phyloP scores from a whole-genome alignment of 2,113 vertebrate species.

The Triplophysa dalaica region DNA sequence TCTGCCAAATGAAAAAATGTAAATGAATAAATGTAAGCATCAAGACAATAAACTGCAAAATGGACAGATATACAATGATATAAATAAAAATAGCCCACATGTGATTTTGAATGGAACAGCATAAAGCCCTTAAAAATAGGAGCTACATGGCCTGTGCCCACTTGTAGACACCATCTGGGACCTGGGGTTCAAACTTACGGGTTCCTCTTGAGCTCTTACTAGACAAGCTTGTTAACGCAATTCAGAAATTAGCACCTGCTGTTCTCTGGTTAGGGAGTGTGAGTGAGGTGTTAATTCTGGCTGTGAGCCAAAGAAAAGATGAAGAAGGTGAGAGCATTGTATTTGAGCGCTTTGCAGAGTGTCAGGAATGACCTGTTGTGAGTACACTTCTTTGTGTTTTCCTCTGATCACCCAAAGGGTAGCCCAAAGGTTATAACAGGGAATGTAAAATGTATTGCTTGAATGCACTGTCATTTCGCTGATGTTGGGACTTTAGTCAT shows the following conservation, averaged over 20 bases:
- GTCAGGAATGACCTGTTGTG: not conserved
- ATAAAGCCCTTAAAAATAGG: not conserved
- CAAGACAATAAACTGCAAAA: not conserved
- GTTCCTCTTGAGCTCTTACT: conserved; percentile 22
- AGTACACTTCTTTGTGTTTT: not conserved
- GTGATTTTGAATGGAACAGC: not conserved
- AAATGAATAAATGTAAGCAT: conserved; percentile 22
- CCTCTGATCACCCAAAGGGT: not conserved
- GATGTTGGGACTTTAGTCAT: no score
- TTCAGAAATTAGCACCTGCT: conserved; percentile 37
- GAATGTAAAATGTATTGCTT: no score
- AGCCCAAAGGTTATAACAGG: not conserved
- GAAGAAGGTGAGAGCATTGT: conserved; percentile 12
- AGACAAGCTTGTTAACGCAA: conserved; percentile 19
- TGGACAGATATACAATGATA: not conserved
- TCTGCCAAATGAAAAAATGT: no score
- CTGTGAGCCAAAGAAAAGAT: conserved; percentile 21
- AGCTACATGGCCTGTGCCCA: conserved; percentile 10
- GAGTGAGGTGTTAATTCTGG: conserved; percentile 29
- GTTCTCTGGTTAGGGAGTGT: conserved; percentile 34
- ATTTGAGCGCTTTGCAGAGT: not conserved
- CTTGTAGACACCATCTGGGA: conserved; percentile 13
- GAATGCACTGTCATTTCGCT: no score
- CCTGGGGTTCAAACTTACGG: not conserved
- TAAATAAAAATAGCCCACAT: not conserved